phyloP scores from a whole-genome alignment of 2,113 vertebrate genomes.

The Coryphaenoides rupestris region DNA sequence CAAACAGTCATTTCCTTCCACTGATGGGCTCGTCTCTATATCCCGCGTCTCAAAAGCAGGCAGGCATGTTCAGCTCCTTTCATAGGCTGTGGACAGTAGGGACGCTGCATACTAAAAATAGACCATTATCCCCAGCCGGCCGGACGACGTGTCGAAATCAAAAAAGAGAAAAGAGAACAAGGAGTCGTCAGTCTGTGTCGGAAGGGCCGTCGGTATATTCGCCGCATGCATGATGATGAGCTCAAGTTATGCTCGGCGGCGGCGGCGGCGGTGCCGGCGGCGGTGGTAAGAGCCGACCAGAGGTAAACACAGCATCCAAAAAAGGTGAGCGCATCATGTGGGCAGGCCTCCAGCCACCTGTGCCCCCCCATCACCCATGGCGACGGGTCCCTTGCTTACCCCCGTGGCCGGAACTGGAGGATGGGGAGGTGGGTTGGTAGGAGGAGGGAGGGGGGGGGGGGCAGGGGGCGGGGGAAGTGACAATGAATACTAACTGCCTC shows the following conservation, averaged over 20 bases:
- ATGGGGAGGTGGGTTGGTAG: constrained; percentile 11
- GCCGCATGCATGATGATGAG: no score
- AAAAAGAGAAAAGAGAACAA: no score
- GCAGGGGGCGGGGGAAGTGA: constrained; percentile 39
- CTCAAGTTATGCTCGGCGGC: no score
- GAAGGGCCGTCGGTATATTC: no score
- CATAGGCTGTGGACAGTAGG: constrained; percentile 28
- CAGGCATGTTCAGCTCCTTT: constrained; percentile 43
- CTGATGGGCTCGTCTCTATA: constrained; percentile 64
- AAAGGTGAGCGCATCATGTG: no score
- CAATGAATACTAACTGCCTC: constrained; percentile 62
- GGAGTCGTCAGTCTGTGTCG: no score
- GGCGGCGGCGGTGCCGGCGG: no score
- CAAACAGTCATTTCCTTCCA: constrained; percentile 59
- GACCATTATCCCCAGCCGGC: constrained; percentile 25
- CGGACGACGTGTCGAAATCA: background rate
- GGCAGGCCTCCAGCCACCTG: no score
- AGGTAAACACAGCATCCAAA: no score
- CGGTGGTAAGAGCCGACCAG: no score
- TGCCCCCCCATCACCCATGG: no score
- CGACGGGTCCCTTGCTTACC: background rate
- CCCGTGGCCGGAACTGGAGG: constrained; percentile 9
- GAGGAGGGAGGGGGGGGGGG: no score
- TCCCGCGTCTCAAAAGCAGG: constrained; percentile 50
- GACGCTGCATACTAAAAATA: constrained; percentile 54